A percentile compares a stretch with the other conserved stretches of the same genome.
These are phyloP conservation scores for Motacilla tschutschensis DNA, from an alignment of 2,113 vertebrate species.

Conservation along the genomic window DNA sequence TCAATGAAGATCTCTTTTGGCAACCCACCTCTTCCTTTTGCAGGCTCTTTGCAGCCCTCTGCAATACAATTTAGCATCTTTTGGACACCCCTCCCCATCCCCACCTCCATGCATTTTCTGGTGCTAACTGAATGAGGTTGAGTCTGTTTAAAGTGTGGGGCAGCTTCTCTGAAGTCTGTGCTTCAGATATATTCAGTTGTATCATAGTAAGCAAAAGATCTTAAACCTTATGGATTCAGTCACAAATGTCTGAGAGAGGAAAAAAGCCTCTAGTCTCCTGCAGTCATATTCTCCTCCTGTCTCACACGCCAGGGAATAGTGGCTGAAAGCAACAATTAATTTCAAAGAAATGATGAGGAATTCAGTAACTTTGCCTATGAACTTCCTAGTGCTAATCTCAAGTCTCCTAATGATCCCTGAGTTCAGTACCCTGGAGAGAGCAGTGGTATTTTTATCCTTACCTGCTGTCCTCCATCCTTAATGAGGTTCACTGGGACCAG, in stretches of 20 bases:
- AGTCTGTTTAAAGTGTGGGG: background rate
- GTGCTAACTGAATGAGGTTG: background rate
- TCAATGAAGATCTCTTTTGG: background rate
- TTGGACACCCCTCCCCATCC: background rate
- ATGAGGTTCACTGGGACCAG: constrained; percentile 82
- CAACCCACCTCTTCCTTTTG: background rate
- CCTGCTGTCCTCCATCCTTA: constrained; percentile 92
- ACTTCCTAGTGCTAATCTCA: background rate
- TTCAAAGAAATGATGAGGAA: background rate
- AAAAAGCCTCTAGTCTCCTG: background rate
- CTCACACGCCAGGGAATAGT: background rate
- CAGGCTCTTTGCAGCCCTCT: background rate
- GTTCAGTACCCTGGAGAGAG: background rate
- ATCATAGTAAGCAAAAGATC: background rate
- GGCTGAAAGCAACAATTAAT: background rate
- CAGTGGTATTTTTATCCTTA: constrained; percentile 51
- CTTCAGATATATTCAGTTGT: background rate
- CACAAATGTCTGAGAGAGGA: background rate
- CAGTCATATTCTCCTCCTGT: background rate
- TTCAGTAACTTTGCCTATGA: background rate
- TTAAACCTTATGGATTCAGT: background rate
- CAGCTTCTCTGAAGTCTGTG: background rate
- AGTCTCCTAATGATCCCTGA: background rate
- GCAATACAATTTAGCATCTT: background rate
- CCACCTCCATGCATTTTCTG: background rate